Evolutionary conservation across 2,888 invertebrate genomes (phyloP), one percentile per base, ranked within the genome.

Genomic region (Aquatica leii): DNA sequence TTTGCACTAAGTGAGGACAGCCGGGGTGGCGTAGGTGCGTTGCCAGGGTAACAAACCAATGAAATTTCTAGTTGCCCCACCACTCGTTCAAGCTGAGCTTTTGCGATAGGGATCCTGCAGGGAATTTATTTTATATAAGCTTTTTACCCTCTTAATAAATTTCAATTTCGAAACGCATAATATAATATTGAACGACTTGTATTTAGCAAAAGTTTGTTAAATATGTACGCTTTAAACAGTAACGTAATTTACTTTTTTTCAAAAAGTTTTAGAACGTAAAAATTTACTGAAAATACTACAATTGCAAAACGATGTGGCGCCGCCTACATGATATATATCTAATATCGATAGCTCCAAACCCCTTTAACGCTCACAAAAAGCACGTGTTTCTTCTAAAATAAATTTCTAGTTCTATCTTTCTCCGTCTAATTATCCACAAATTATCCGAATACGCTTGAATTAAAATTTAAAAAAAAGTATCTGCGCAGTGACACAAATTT

Each of bases 311-410:
- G 71, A 69, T 71, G 69, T 65, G 65, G 69, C 70, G 72, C 74
- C 75, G 76, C 75, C 67, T 73, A 68, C 74, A 67, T 66, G 67
- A 18, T 66, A 70, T 76, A 76, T 78, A 78, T 78, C 77, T 76
- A 78, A 78, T 78, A 78, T 78, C 79, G 77, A 79, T 79, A 79
- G 76, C 71, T 68, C 69, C 70, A 66, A 70, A 69, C 73, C 71
- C 72, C 70, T 73, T 69, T 73, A 56, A 70, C 69, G 70, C 69
- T 68, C 52, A 56, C 61, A 70, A 76, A 78, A 79, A 77, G 71
- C 79, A 79, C 80, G 79, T 79, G 79, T 76, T 72, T 71, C 53
- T 59, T 21, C 51, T 53, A 59, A 52, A 43, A 53, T 52, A n/a
- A 52, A 59, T 53, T 40, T 14, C 2, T 40, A 40, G 40, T 40